phyloP scores from a whole-genome alignment of 2,113 vertebrate genomes.

The human region DNA sequence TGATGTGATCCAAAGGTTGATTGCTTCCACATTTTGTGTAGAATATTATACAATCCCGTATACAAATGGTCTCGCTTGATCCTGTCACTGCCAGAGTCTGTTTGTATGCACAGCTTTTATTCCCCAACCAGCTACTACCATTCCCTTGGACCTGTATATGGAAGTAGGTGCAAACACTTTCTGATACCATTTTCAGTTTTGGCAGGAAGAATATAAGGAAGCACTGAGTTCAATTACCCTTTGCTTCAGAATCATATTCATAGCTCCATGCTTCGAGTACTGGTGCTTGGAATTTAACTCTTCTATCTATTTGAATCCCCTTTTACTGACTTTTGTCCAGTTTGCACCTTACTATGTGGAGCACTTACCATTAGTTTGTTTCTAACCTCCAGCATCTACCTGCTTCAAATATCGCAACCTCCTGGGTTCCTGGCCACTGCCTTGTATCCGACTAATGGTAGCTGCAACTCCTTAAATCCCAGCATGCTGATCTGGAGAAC shows the following conservation, averaged over 20 bases:
- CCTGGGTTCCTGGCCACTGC: slow-evolving; percentile 38
- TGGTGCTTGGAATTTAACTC: slow-evolving; percentile 7
- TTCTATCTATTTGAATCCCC: neutral
- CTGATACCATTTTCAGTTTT: slow-evolving; percentile 14
- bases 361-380: slow-evolving; percentile 60
- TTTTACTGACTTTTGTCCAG: neutral
- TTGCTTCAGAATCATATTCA: slow-evolving; percentile 40
- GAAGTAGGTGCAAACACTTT: slow-evolving; percentile 7
- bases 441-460: slow-evolving; percentile 40
- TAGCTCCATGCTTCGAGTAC: neutral
- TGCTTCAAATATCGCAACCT: slow-evolving; percentile 50
- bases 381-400: slow-evolving; percentile 47
- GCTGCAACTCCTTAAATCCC: slow-evolving; percentile 40
- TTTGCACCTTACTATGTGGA: slow-evolving; percentile 13
- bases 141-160: neutral
- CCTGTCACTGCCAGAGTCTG: neutral
- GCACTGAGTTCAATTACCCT: neutral
- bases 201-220: neutral
- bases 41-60: slow-evolving; percentile 7
- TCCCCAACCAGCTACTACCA: slow-evolving; percentile 22
- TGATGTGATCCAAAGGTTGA: neutral
- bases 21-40: neutral
- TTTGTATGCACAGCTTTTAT: slow-evolving; percentile 20
- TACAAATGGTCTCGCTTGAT: neutral
- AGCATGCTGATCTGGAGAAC: slow-evolving; percentile 44